A percentile compares a stretch with the other conserved stretches of the same genome.
These are phyloP conservation scores for Apamea monoglypha DNA, from an alignment of 2,888 invertebrate species.

Conservation along the genomic window DNA sequence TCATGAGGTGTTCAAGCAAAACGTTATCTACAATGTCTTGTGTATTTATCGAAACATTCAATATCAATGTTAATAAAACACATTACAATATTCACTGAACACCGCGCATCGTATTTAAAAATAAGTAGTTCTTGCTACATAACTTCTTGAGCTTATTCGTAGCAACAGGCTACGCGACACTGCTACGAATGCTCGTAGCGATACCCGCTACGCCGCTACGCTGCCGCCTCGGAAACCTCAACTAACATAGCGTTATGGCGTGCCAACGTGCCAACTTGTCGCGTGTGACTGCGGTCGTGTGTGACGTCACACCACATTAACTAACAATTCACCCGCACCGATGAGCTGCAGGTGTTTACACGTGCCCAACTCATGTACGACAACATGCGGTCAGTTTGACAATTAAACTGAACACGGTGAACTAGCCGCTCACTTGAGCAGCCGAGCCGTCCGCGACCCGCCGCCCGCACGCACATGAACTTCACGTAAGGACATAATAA, in stretches of 20 bases:
- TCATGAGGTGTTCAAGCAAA: background rate
- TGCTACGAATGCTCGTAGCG: constrained; percentile 39
- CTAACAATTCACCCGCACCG: background rate
- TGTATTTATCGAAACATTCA: background rate
- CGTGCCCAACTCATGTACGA: background rate
- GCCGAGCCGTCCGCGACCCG: background rate
- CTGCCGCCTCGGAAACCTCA: background rate
- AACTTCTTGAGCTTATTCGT: background rate
- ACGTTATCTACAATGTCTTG: background rate
- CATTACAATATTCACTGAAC: background rate
- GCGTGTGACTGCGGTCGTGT: background rate
- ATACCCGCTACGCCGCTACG: constrained; percentile 3
- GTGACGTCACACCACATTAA: background rate
- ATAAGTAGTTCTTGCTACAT: background rate
- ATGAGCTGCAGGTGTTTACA: background rate
- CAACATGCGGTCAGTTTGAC: constrained; percentile 1
- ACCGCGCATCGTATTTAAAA: background rate
- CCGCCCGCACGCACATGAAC: background rate
- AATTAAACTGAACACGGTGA: constrained; percentile 4
- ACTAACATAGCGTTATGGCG: background rate
- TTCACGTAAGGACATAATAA: background rate
- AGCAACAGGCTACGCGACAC: constrained; percentile 15
- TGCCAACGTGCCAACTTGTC: background rate
- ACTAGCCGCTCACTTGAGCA: constrained; percentile 6
- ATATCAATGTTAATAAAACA: background rate